Conservation (phyloP, 2,888 invertebrate genomes). For the Sisyra terminalis region DNA sequence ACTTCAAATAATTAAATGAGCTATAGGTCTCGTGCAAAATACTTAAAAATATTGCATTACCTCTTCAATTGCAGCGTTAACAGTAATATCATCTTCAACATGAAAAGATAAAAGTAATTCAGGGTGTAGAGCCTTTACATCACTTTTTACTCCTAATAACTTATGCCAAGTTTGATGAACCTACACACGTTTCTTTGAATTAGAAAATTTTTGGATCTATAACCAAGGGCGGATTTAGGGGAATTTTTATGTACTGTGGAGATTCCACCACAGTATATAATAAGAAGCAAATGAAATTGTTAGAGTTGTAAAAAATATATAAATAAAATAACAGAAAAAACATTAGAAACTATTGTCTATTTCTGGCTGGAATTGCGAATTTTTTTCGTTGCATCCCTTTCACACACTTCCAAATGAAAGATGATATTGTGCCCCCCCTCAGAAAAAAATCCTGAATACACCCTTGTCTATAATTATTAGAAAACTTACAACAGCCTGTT, state of each 20-base stretch:
- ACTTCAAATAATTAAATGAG: too few relatives aligned
- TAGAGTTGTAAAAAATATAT: too few relatives aligned
- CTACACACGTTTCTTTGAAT: not conserved
- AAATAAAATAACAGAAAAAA: too few relatives aligned
- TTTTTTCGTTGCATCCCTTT: too few relatives aligned
- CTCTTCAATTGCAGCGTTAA: not conserved
- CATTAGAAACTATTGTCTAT: not conserved
- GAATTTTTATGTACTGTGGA: too few relatives aligned
- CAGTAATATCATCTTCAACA: constrained; percentile 18
- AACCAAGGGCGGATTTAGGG: not conserved
- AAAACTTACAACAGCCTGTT: constrained; percentile 18
- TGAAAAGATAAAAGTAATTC: constrained; percentile 23
- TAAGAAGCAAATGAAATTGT: too few relatives aligned
- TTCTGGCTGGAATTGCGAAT: not conserved
- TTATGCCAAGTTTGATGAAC: constrained; percentile 22
- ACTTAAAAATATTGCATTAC: not conserved
- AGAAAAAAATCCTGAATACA: too few relatives aligned
- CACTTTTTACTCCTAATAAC: constrained; percentile 22
- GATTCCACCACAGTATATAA: too few relatives aligned
- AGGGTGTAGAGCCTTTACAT: constrained; percentile 22
- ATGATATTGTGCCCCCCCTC: too few relatives aligned
- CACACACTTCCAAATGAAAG: too few relatives aligned
- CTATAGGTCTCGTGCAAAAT: too few relatives aligned
- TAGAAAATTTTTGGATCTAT: not conserved
- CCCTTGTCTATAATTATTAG: too few relatives aligned